A percentile compares a stretch with the other conserved stretches of the same genome.
These are phyloP conservation scores for Perithous albicinctus DNA, from an alignment of 2,888 invertebrate genomes.

Conservation along the genomic window DNA sequence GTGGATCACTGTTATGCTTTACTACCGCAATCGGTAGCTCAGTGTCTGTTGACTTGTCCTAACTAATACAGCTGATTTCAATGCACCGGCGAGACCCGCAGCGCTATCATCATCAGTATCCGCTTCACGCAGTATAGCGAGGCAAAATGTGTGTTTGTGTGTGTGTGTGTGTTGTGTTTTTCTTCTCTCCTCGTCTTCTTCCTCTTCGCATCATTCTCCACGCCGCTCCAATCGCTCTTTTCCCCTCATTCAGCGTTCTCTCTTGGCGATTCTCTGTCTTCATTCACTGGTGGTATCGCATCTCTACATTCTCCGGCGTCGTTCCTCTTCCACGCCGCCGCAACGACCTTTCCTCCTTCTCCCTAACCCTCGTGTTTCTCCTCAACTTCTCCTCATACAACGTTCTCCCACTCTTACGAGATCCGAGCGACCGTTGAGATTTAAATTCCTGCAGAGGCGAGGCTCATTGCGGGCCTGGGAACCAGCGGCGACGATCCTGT, in stretches of 20 bases:
- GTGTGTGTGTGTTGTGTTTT: conserved; percentile 55
- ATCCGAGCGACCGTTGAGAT: conserved; percentile 83
- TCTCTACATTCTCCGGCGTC: conserved; percentile 53
- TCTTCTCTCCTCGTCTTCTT: conserved; percentile 57
- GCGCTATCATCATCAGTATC: conserved; percentile 44
- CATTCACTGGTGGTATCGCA: conserved; percentile 60
- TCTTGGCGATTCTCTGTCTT: conserved; percentile 45
- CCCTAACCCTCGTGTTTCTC: conserved; percentile 50
- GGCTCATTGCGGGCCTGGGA: conserved; percentile 77
- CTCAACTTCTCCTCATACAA: conserved; percentile 40
- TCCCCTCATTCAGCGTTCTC: conserved; percentile 68
- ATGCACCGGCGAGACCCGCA: conserved; percentile 15
- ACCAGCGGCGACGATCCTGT: conserved; percentile 65
- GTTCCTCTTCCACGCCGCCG: conserved; percentile 52
- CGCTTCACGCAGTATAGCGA: conserved; percentile 29
- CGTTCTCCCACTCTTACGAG: conserved; percentile 57
- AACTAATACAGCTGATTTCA: conserved; percentile 5
- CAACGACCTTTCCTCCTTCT: conserved; percentile 66
- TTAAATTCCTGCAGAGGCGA: conserved; percentile 81
- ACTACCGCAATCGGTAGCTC: not conserved
- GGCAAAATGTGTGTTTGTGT: not conserved
- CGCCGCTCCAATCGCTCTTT: conserved; percentile 39
- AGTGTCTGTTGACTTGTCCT: not conserved
- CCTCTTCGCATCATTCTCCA: conserved; percentile 65
- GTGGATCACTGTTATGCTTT: not conserved